phyloP scores from a whole-genome alignment of 1,140 invertebrate genomes.

The Leptopilina boulardi region DNA sequence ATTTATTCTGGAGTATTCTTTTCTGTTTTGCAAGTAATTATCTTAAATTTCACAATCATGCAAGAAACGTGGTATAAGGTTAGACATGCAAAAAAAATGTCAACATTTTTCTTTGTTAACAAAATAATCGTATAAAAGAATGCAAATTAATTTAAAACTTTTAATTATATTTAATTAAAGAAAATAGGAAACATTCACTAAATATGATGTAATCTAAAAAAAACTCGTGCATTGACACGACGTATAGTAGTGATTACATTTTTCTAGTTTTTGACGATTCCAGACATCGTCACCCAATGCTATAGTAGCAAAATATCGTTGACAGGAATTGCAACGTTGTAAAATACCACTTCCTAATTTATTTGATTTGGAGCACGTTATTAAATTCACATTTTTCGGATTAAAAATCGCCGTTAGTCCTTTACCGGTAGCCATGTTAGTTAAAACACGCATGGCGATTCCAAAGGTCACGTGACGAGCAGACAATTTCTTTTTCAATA shows the following conservation, averaged over 20 bases:
- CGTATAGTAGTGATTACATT: conserved; percentile 66
- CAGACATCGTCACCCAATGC: conserved; percentile 58
- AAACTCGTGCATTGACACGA: conserved; percentile 49
- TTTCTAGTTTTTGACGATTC: conserved; percentile 53
- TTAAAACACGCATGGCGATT: conserved; percentile 65
- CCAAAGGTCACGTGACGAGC: conserved; percentile 51
- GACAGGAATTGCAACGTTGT: conserved; percentile 59
- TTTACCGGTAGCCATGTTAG: conserved; percentile 74
- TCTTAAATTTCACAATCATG: not conserved
- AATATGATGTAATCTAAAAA: not conserved
- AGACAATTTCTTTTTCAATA: conserved; percentile 33
- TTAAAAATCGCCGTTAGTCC: conserved; percentile 67
- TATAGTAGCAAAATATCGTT: conserved; percentile 54
- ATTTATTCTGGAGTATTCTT: not conserved
- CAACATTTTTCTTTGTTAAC: not conserved
- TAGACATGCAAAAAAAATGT: not conserved
- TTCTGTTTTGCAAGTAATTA: not conserved
- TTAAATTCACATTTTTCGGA: conserved; percentile 65
- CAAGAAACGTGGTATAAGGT: conserved; percentile 14
- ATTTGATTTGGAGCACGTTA: conserved; percentile 64
- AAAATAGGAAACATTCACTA: not conserved
- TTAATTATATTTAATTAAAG: not conserved
- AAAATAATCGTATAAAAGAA: not conserved
- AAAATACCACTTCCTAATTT: conserved; percentile 52
- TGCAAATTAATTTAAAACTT: not conserved